Evolutionary conservation across 2,113 vertebrate species (phyloP).

Genomic region (Psilopsiagon aymara): DNA sequence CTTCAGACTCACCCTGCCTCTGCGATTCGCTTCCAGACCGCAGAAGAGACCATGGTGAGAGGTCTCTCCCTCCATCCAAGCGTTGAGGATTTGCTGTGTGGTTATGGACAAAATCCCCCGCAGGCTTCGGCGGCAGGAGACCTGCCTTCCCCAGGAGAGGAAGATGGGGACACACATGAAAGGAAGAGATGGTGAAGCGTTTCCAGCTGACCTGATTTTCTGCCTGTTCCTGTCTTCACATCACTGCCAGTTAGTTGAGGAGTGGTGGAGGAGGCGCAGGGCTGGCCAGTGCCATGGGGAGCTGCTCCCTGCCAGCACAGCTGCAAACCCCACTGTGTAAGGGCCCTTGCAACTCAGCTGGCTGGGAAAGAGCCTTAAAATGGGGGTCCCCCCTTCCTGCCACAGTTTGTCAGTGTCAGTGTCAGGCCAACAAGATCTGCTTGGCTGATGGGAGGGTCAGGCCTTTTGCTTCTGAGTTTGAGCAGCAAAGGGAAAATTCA

Average conservation of each 20-base stretch:
- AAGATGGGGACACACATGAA: background rate
- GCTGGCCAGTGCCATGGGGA: accelerated
- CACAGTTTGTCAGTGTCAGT: background rate
- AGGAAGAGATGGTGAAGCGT: conserved; percentile 16
- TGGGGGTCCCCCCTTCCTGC: background rate
- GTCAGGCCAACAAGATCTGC: background rate
- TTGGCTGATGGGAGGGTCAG: background rate
- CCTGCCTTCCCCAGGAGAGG: background rate
- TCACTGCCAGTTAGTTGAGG: background rate
- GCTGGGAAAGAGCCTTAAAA: background rate
- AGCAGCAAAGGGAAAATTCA: background rate
- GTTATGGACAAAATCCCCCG: background rate
- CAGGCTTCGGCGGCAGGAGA: accelerated
- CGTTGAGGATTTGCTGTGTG: background rate
- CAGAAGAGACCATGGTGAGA: background rate
- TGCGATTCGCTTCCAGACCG: background rate
- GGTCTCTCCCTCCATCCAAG: accelerated
- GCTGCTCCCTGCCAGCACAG: accelerated
- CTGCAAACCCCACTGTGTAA: background rate
- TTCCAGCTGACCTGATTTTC: conserved; percentile 70
- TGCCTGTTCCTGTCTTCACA: background rate
- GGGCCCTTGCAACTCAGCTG: background rate
- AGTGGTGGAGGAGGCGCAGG: accelerated
- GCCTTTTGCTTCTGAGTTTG: background rate
- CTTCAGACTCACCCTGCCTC: conserved; percentile 52